Percentiles rank a stretch among this genome's conserved stretches.
Evolutionary conservation across 2,113 vertebrate genomes (phyloP).

Genomic region (Phyllostomus discolor): DNA sequence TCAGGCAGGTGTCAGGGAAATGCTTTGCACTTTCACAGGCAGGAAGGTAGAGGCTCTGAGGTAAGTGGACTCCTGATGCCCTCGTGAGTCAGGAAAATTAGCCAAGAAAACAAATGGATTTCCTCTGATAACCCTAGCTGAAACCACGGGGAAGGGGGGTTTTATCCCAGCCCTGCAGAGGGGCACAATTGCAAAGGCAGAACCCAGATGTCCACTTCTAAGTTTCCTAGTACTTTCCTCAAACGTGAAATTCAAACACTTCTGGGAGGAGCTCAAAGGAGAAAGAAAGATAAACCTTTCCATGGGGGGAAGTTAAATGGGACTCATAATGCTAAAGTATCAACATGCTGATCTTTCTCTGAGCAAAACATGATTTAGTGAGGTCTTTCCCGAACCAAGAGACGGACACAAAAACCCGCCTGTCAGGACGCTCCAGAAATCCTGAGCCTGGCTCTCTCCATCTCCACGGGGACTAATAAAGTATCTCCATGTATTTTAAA

Average conservation of each 20-base stretch:
- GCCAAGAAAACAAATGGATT: conserved; percentile 2
- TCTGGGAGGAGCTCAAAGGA: not conserved
- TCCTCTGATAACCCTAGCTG: not conserved
- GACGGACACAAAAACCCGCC: not conserved
- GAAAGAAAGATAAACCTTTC: not conserved
- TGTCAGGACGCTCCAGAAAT: not conserved
- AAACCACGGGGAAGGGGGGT: not conserved
- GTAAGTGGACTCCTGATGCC: not conserved
- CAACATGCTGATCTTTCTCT: not conserved
- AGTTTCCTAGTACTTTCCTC: not conserved
- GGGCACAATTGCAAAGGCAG: not conserved
- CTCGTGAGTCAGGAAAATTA: conserved; percentile 19
- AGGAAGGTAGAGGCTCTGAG: conserved; percentile 10
- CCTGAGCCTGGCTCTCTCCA: not conserved
- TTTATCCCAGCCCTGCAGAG: not conserved
- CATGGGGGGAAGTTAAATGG: not conserved
- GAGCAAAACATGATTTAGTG: not conserved
- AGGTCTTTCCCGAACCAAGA: not conserved
- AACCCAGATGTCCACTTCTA: not conserved
- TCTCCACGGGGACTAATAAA: not conserved
- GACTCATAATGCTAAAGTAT: not conserved
- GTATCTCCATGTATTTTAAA: not conserved
- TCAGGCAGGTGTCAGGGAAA: conserved; percentile 28
- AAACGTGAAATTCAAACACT: conserved; percentile 37
- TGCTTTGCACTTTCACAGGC: conserved; percentile 11